Evolutionary conservation across 2,888 invertebrate species (phyloP).

Genomic region (Erannis defoliaria): DNA sequence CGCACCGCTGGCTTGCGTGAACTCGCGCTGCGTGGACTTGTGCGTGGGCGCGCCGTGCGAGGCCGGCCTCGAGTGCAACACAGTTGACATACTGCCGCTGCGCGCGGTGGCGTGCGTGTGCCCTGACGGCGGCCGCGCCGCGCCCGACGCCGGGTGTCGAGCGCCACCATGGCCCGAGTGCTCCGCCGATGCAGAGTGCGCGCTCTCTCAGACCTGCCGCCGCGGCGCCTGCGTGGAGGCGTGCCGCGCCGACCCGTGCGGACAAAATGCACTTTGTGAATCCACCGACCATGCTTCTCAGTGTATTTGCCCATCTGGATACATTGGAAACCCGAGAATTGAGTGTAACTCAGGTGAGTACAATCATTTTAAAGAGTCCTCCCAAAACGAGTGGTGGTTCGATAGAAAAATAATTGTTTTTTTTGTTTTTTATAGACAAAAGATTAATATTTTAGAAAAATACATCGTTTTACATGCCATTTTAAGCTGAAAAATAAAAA

Average conservation of each 20-base stretch:
- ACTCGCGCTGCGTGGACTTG: constrained; percentile 91
- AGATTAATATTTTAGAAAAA: too few relatives aligned
- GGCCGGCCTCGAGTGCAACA: constrained; percentile 92
- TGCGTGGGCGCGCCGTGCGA: constrained; percentile 92
- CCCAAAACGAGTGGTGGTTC: too few relatives aligned
- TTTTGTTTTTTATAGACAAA: too few relatives aligned
- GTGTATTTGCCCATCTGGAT: constrained; percentile 92
- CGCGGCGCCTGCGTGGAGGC: constrained; percentile 92
- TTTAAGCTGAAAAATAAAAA: too few relatives aligned
- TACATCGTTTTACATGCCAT: too few relatives aligned
- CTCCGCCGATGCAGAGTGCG: constrained; percentile 91
- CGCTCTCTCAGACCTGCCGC: constrained; percentile 90
- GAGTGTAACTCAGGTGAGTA: constrained; percentile 89
- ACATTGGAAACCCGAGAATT: constrained; percentile 91
- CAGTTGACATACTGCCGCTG: constrained; percentile 92
- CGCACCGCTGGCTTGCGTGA: constrained; percentile 91
- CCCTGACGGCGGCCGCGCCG: constrained; percentile 92
- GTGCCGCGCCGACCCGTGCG: constrained; percentile 92
- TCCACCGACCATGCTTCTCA: constrained; percentile 91
- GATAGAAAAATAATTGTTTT: too few relatives aligned
- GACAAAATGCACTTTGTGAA: constrained; percentile 93
- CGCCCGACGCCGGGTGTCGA: constrained; percentile 91
- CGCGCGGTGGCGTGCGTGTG: constrained; percentile 95
- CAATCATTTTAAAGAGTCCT: neutral
- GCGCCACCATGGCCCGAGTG: constrained; percentile 88